Evolutionary conservation across 2,888 invertebrate genomes (phyloP).

Genomic region (Lepidocyrtoides sp.): DNA sequence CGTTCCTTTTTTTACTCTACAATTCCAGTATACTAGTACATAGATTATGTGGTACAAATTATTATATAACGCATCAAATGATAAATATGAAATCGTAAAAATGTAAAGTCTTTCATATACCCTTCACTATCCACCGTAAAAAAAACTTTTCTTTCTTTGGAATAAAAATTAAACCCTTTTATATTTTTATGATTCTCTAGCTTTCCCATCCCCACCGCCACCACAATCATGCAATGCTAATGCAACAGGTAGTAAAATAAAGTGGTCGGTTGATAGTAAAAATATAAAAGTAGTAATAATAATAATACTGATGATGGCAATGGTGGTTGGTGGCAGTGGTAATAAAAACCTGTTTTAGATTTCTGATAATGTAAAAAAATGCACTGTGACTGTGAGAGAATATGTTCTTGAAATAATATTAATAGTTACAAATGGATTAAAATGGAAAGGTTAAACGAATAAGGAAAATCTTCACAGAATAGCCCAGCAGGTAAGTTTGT

Average conservation of each 20-base stretch:
- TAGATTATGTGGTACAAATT: conserved; percentile 1
- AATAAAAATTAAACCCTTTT: conserved; percentile 4
- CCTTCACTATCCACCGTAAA: background rate
- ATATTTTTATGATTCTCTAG: background rate
- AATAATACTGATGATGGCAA: conserved; percentile 18
- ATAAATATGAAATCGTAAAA: conserved; percentile 5
- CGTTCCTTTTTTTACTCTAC: background rate
- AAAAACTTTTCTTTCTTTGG: background rate
- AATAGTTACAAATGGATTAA: conserved; percentile 25
- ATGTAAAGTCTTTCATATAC: background rate
- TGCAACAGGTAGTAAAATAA: background rate
- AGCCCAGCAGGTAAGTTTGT: background rate
- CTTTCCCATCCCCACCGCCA: conserved; percentile 2
- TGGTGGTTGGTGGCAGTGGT: background rate
- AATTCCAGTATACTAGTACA: background rate
- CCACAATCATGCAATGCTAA: conserved; percentile 37
- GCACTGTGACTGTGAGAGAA: conserved; percentile 17
- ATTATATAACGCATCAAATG: conserved; percentile 38
- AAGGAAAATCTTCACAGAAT: background rate
- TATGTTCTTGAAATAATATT: background rate
- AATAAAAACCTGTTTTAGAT: conserved; percentile 41
- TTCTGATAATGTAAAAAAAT: conserved; percentile 17
- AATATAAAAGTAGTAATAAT: too few relatives aligned
- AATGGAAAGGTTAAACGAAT: background rate
- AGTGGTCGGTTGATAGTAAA: background rate